These are phyloP conservation scores for Microplitis deprimator DNA, from an alignment of 2,888 invertebrate genomes.

Conservation along the genomic window DNA sequence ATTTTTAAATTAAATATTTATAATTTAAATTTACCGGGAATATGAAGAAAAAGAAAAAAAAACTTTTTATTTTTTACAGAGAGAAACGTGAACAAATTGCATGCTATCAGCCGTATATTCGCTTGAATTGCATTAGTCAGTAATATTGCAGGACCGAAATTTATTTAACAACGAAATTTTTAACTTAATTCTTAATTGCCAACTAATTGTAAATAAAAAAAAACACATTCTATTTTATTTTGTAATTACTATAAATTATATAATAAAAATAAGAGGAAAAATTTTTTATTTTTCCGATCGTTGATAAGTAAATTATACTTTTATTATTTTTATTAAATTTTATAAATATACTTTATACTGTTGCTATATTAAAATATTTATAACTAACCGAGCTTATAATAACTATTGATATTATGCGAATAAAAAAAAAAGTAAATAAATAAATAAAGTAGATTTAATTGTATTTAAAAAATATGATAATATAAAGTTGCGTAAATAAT, in stretches of 20 bases:
- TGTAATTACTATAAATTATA: too few species aligned
- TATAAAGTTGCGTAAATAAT: constrained; percentile 43
- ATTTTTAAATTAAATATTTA: constrained; percentile 1
- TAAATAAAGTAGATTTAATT: neutral
- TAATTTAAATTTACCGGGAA: constrained; percentile 10
- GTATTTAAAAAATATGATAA: constrained; percentile 38
- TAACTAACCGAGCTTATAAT: constrained; percentile 52
- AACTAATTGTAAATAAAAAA: neutral
- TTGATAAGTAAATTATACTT: neutral
- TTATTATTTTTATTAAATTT: neutral
- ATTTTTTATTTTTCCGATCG: constrained; percentile 22
- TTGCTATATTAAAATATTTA: neutral
- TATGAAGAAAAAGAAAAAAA: constrained; percentile 27
- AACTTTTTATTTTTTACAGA: constrained; percentile 60
- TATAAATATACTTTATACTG: constrained; percentile 38
- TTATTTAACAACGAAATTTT: constrained; percentile 50
- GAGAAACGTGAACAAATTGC: constrained; percentile 63
- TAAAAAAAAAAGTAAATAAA: constrained; percentile 16
- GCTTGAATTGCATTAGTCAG: constrained; percentile 62
- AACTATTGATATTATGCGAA: constrained; percentile 32
- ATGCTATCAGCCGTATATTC: constrained; percentile 64
- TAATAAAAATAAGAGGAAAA: neutral
- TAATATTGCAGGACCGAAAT: constrained; percentile 58
- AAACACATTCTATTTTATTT: too few species aligned
- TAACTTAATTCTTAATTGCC: constrained; percentile 4